Base-by-base conservation (phyloP, 2,113 vertebrate genomes). In the Oreotrochilus melanogaster region DNA sequence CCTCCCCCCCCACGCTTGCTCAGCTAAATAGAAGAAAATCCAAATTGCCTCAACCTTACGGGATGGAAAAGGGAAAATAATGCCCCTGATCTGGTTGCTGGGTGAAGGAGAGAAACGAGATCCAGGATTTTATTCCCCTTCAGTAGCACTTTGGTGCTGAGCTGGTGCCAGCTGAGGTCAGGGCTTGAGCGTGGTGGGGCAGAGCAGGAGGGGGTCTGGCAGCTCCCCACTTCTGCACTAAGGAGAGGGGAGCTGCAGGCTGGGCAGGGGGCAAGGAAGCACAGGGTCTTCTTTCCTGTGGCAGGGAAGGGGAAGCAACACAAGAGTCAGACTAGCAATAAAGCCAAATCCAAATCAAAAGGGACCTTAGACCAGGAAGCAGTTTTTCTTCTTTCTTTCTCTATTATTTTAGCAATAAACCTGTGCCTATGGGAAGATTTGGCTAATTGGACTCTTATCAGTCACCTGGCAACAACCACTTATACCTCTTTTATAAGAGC, bases 11-110 rank as follows among this genome's bases (percentile, higher is more conserved):
- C 86, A 17, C 2, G 2, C 78, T 88, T 78, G 85, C 88, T 95
- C 89, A 90, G 93, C 82, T 83, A 33, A 90, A 60, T 35, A 95
- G 89, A 81, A 95, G 85, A 92, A 94, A 88, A 94, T 86, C 88
- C 75, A 80, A 93, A 92, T 92, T 92, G 43, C 69, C 0, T 1
- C 78, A 96, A 14, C 58, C 18, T 2, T 70, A 56, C 64, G 27
- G 88, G 64, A 35, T 90, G 88, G 53, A 80, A 88, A 69, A 39
- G 1, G 18, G 73, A 53, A 92, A 94, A 70, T 51, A 56, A 71
- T 56, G 75, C 67, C 75, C 54, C 64, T 30, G 69, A 24, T 86
- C 85, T 66, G 51, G 78, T 43, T 70, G 71, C 60, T 35, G 58
- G 56, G 80, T 78, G 71, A 43, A 71, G 88, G 82, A 86, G 64